Evolutionary conservation across 2,113 vertebrate species (phyloP).

Genomic region (Macaca mulatta): DNA sequence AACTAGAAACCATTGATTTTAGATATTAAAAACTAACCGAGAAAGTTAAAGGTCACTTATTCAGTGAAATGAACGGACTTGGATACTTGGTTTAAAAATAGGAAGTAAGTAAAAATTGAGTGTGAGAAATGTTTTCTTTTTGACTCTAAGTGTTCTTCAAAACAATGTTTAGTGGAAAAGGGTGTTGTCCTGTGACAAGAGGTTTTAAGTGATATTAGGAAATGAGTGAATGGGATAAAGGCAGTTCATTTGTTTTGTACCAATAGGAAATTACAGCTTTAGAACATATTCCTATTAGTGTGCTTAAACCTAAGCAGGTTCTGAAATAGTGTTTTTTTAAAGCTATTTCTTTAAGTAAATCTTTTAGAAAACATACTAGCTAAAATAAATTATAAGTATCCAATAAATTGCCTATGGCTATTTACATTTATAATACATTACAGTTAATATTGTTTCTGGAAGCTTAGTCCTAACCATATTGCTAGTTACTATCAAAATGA

Average conservation of each 20-base stretch:
- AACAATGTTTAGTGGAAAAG: neutral
- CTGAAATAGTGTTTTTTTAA: conserved; percentile 9
- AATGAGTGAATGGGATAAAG: neutral
- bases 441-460: neutral
- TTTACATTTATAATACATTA: neutral
- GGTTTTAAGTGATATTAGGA: neutral
- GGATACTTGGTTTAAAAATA: conserved; percentile 18
- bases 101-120: neutral
- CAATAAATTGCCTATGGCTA: neutral
- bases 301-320: neutral
- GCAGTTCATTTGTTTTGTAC: neutral
- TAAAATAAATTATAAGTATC: neutral
- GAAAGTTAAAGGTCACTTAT: neutral
- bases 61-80: neutral
- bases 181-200: neutral
- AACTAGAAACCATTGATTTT: neutral
- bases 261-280: neutral
- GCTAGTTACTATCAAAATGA: neutral
- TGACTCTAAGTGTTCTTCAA: neutral
- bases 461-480: neutral
- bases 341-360: neutral
- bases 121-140: neutral
- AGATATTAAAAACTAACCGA: neutral
- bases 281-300: neutral
- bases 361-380: neutral